These are phyloP conservation scores for Lithophane ornitopus DNA, from an alignment of 2,888 invertebrate species.

Conservation along the genomic window DNA sequence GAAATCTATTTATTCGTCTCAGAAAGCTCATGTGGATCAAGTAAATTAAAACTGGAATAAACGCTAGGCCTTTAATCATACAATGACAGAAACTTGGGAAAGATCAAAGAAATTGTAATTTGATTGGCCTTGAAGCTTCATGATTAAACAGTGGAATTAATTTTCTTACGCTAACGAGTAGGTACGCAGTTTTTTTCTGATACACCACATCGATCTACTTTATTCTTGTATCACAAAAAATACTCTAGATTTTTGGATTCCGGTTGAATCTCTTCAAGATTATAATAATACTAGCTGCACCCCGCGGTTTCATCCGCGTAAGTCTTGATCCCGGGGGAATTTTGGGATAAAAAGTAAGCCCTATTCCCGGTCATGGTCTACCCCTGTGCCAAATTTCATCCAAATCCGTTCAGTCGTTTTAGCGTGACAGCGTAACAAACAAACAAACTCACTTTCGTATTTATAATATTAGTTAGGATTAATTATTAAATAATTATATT, in stretches of 20 bases:
- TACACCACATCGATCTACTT: not conserved
- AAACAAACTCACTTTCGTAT: too few species aligned
- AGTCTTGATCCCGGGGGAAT: too few species aligned
- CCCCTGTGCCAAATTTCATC: too few species aligned
- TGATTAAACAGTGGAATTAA: conserved; percentile 34
- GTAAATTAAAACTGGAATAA: conserved; percentile 10
- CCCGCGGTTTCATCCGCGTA: too few species aligned
- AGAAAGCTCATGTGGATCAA: conserved; percentile 9
- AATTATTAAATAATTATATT: too few species aligned
- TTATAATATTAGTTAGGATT: too few species aligned
- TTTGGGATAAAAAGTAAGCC: too few species aligned
- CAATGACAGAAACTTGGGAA: conserved; percentile 30
- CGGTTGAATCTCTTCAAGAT: not conserved
- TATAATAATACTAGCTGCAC: not conserved
- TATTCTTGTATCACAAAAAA: conserved; percentile 14
- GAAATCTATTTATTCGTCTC: conserved; percentile 36
- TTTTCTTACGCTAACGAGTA: conserved; percentile 13
- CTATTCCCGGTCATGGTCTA: too few species aligned
- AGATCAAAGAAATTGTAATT: conserved; percentile 35
- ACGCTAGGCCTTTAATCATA: conserved; percentile 26
- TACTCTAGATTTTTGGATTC: not conserved
- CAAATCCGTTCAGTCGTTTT: too few species aligned
- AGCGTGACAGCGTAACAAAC: too few species aligned
- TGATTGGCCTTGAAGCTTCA: conserved; percentile 32
- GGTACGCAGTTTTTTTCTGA: conserved; percentile 17